phyloP scores from a whole-genome alignment of 2,888 invertebrate genomes.

The Sinopyrophorus schimmeli region DNA sequence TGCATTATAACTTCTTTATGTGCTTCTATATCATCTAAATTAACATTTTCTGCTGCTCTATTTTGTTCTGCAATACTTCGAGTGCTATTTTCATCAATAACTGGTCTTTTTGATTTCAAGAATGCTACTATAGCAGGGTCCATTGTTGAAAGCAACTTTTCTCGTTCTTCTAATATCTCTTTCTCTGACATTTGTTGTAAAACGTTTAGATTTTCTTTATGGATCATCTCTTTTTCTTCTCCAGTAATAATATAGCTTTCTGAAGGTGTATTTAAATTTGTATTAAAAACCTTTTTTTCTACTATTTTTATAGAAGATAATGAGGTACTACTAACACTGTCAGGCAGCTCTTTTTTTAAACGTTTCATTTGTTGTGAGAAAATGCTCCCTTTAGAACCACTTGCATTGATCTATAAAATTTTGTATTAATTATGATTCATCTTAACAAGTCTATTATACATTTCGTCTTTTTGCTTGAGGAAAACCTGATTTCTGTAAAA shows the following conservation, averaged over 20 bases:
- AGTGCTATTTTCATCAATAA: slow-evolving; percentile 37
- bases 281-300: slow-evolving; percentile 2
- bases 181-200: slow-evolving; percentile 70
- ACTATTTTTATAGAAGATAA: background rate
- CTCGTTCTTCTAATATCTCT: slow-evolving; percentile 75
- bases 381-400: slow-evolving; percentile 56
- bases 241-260: slow-evolving; percentile 59
- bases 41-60: slow-evolving; percentile 43
- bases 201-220: slow-evolving; percentile 71
- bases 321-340: background rate
- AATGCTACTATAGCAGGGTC: slow-evolving; percentile 72
- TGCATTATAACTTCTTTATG: slow-evolving; percentile 60
- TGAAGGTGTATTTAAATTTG: slow-evolving; percentile 39
- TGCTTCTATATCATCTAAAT: slow-evolving; percentile 58
- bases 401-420: slow-evolving; percentile 37
- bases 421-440: background rate
- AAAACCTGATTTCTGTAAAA: slow-evolving; percentile 55
- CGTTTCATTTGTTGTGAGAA: slow-evolving; percentile 58
- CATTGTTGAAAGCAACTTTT: slow-evolving; percentile 65
- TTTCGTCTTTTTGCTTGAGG: slow-evolving; percentile 58
- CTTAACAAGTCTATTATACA: slow-evolving; percentile 38
- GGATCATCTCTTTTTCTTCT: slow-evolving; percentile 64
- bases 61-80: slow-evolving; percentile 52
- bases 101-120: slow-evolving; percentile 58
- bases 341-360: slow-evolving; percentile 38